Evolutionary conservation across 1,140 invertebrate genomes (phyloP).

Genomic region (Calosoma granatense): DNA sequence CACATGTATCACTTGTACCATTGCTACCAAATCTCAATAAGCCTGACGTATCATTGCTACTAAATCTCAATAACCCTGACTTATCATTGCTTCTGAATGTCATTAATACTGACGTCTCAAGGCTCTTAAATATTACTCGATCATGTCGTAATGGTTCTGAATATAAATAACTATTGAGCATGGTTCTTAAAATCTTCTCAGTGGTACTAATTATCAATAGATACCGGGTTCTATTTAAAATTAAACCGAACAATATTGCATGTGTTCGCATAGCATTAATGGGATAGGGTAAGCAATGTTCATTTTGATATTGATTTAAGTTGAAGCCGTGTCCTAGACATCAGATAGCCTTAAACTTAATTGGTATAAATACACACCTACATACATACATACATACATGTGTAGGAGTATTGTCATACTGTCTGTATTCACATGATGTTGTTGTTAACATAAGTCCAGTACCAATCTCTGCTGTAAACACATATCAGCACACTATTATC

Average conservation of each 20-base stretch:
- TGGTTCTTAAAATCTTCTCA: neutral
- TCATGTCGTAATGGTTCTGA: no score
- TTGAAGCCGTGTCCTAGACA: neutral
- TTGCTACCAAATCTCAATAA: no score
- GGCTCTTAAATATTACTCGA: no score
- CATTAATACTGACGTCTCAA: neutral
- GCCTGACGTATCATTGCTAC: no score
- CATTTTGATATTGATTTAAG: neutral
- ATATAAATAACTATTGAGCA: no score
- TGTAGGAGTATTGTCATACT: neutral
- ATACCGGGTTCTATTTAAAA: neutral
- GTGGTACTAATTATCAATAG: neutral
- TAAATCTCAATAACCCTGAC: neutral
- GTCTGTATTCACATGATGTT: neutral
- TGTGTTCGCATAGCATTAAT: neutral
- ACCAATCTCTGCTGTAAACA: no score
- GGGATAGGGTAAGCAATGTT: neutral
- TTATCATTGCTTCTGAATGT: neutral
- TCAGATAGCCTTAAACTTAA: neutral
- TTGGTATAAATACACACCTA: neutral
- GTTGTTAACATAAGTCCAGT: no score
- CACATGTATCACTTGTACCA: no score
- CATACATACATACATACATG: constrained; percentile 1
- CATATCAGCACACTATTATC: no score
- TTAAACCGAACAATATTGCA: no score